Conservation (phyloP, 1,140 invertebrate species). For the Hylyphantes graminicola region DNA sequence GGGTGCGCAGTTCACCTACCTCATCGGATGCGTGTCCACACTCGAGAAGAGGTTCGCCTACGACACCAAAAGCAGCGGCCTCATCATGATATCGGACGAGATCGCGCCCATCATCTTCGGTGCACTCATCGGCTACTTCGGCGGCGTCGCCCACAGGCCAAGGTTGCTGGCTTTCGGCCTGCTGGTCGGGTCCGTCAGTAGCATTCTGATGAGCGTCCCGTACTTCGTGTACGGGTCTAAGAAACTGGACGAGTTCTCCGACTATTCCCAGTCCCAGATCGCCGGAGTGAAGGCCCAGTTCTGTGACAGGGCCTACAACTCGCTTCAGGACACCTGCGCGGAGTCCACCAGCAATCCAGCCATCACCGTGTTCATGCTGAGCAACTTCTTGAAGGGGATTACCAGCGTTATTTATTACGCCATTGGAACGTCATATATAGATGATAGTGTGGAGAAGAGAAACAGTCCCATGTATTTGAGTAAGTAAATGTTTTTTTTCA, state of each 20-base stretch:
- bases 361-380: conserved; percentile 18
- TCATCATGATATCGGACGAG: conserved; percentile 64
- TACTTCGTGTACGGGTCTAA: conserved; percentile 76
- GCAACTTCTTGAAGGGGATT: conserved; percentile 56
- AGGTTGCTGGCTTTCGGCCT: conserved; percentile 78
- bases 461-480: conserved; percentile 92
- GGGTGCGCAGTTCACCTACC: conserved; percentile 80
- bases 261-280: neutral
- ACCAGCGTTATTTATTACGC: conserved; percentile 89
- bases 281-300: conserved; percentile 28
- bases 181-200: conserved; percentile 76
- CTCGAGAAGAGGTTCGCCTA: conserved; percentile 85
- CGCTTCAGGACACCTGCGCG: neutral
- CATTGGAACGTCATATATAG: conserved; percentile 92
- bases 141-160: conserved; percentile 76
- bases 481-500: conserved; percentile 69
- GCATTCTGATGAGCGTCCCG: conserved; percentile 75
- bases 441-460: conserved; percentile 90
- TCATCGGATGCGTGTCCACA: conserved; percentile 81
- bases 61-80: conserved; percentile 79
- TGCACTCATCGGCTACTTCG: conserved; percentile 75
- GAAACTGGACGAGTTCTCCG: too few relatives aligned
- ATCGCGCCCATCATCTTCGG: conserved; percentile 51
- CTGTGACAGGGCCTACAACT: conserved; percentile 42
- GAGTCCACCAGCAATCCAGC: conserved; percentile 26